Percentiles rank a stretch among this genome's conserved stretches.
Evolutionary conservation across 2,113 vertebrate genomes (phyloP).

Genomic region (Xiphorhynchus elegans): DNA sequence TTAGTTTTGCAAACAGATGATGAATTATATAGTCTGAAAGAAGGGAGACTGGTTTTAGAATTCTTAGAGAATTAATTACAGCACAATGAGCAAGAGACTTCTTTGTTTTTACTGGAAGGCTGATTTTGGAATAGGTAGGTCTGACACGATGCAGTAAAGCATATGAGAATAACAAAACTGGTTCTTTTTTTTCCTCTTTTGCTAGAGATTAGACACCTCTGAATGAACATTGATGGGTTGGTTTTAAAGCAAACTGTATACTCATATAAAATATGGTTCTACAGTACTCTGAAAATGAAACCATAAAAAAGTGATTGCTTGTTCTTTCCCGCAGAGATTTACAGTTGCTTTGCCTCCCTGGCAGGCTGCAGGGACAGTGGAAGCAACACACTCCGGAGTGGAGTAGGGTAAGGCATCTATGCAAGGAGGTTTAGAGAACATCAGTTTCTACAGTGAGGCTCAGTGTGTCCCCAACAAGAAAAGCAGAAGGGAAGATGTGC

Average conservation of each 20-base stretch:
- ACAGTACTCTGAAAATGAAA: neutral
- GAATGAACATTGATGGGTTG: neutral
- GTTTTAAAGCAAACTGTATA: neutral
- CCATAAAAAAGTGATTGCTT: neutral
- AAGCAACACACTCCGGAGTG: neutral
- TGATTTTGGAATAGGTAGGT: neutral
- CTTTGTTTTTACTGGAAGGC: neutral
- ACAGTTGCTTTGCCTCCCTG: neutral
- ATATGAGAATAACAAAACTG: neutral
- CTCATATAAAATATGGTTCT: neutral
- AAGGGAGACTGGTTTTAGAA: neutral
- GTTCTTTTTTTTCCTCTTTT: neutral
- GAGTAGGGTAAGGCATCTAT: accelerated
- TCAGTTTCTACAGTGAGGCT: neutral
- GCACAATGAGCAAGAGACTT: accelerated
- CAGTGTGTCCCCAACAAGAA: neutral
- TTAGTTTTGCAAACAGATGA: neutral
- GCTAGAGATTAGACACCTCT: neutral
- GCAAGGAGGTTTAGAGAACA: neutral
- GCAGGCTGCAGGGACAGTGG: neutral
- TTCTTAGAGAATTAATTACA: neutral
- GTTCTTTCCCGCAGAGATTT: neutral
- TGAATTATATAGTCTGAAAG: neutral
- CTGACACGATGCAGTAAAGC: neutral
- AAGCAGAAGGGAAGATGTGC: neutral